These are phyloP conservation scores for Ardeotis arabs DNA, from an alignment of 2,113 vertebrate species.

Conservation along the genomic window DNA sequence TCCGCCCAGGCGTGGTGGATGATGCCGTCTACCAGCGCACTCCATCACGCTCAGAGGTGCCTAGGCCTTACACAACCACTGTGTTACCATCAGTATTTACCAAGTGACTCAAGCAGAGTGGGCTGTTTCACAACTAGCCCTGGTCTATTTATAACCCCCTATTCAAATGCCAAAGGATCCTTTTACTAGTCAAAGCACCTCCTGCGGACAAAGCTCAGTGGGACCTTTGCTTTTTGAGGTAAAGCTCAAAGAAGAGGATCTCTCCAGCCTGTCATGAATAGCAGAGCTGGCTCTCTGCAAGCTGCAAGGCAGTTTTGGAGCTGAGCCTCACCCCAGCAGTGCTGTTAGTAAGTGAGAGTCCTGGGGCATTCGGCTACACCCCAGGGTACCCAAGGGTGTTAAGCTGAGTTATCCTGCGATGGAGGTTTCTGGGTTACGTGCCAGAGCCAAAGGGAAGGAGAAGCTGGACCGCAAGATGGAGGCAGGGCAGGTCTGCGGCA, in stretches of 20 bases:
- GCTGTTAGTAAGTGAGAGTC: background rate
- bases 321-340: background rate
- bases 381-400: no score
- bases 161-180: background rate
- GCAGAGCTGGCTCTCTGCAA: background rate
- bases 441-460: background rate
- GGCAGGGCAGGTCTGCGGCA: background rate
- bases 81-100: background rate
- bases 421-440: background rate
- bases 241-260: background rate
- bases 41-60: background rate
- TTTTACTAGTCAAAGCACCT: background rate
- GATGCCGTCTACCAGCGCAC: background rate
- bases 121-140: conserved; percentile 21
- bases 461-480: background rate
- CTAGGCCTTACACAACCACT: background rate
- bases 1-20: background rate
- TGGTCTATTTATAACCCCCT: conserved; percentile 24
- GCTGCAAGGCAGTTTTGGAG: background rate
- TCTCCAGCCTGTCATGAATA: background rate
- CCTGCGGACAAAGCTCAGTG: background rate
- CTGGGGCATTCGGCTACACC: background rate
- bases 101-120: conserved; percentile 5
- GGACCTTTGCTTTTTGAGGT: background rate
- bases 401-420: background rate